Evolutionary conservation across 2,797 vertebrate genomes (phyloP), one percentile per base, ranked within the genome.

Genomic region (Streptopelia turtur): DNA sequence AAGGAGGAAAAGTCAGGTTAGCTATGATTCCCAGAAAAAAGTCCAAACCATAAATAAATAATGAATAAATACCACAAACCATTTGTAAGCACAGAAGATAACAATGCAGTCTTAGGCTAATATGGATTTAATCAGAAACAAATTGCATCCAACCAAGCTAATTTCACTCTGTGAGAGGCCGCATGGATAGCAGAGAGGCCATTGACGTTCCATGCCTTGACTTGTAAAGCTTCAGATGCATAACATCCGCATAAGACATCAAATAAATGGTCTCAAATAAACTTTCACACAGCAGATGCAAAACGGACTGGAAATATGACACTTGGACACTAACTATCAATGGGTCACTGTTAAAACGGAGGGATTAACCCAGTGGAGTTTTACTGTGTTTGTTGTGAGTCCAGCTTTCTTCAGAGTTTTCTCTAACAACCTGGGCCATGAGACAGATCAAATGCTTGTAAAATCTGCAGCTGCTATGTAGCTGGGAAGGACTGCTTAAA

Each of bases 121-220:
- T 77, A 68, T 68, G 78, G 94, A 89, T 87, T 94, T 95, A 95
- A 97, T 96, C 92, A 94, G 87, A 93, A 92, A 68, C 83, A 90
- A 95, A 87, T 79, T 95, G 64, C 83, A 90, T 80, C 37, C 64
- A 71, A 13, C 75, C 80, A 80, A 93, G 87, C 45, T 87, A 68
- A 92, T 60, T 89, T 91, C 77, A 77, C 63, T 90, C 87, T 92
- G 24, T 53, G 75, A 77, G 64, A 94, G 56, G 35, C 90, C 0
- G 1, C 6, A 12, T 57, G 90, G 89, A 79, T 49, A 93, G 89
- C 81, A 85, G 55, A 83, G 57, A 90, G 56, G 89, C 60, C 11
- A 4, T 24, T 59, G 90, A 64, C 4, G 16, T 80, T 91, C 83
- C 60, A 85, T 68, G 87, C 65, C 92, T 74, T 76, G 49, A 93